phyloP scores from a whole-genome alignment of 2,888 invertebrate genomes.

The Trissoscelio sp. region DNA sequence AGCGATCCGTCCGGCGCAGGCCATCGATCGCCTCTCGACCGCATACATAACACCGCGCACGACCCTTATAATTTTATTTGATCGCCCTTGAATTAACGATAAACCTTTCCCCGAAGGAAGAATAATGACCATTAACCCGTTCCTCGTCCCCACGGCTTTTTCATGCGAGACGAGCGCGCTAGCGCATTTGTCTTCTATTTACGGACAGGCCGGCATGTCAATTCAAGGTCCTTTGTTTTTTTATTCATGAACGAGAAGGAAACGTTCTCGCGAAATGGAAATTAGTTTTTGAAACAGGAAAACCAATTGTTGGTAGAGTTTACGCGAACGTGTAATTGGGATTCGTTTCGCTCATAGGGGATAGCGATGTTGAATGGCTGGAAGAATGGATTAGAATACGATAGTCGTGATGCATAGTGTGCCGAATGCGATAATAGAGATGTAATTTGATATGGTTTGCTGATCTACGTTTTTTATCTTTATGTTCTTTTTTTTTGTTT shows the following conservation, averaged over 20 bases:
- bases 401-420: slow-evolving; percentile 7
- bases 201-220: slow-evolving; percentile 50
- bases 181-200: slow-evolving; percentile 62
- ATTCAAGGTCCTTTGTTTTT: slow-evolving; percentile 39
- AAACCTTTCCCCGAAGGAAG: slow-evolving; percentile 64
- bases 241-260: slow-evolving; percentile 15
- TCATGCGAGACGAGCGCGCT: slow-evolving; percentile 50
- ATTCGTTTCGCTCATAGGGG: slow-evolving; percentile 48
- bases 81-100: slow-evolving; percentile 71
- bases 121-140: slow-evolving; percentile 68
- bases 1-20: slow-evolving; percentile 62
- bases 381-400: slow-evolving; percentile 29
- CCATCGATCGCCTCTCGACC: slow-evolving; percentile 67
- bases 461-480: slow-evolving; percentile 33
- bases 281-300: slow-evolving; percentile 25
- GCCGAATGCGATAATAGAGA: slow-evolving; percentile 36
- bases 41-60: slow-evolving; percentile 67
- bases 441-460: slow-evolving; percentile 45
- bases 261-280: slow-evolving; percentile 31
- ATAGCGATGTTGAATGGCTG: background rate
- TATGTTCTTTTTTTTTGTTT: background rate
- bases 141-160: slow-evolving; percentile 54
- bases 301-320: slow-evolving; percentile 44
- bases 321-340: slow-evolving; percentile 52
- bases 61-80: slow-evolving; percentile 72